phyloP scores from a whole-genome alignment of 1,140 invertebrate genomes.

The Sitobion miscanthi region DNA sequence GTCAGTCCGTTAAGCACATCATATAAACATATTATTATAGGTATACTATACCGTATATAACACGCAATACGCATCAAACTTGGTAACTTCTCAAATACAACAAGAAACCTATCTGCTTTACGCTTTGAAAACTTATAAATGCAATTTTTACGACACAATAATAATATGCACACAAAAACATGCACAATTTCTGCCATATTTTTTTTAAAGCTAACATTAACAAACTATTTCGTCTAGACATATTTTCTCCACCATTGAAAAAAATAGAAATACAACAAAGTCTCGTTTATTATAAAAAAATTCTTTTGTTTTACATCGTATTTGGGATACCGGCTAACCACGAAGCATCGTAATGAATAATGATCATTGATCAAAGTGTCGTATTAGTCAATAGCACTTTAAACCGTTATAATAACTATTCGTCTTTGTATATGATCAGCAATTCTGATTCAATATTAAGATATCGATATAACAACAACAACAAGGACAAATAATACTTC shows the following conservation, averaged over 20 bases:
- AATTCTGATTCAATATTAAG: constrained; percentile 6
- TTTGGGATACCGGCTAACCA: background rate
- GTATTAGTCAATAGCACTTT: background rate
- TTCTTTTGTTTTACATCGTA: background rate
- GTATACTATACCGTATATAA: background rate
- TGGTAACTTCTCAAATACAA: background rate
- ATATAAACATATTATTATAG: too few species aligned
- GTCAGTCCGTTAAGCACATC: background rate
- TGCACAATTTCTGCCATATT: background rate
- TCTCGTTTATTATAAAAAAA: background rate
- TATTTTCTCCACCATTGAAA: background rate
- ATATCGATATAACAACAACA: constrained; percentile 8
- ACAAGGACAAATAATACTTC: constrained; percentile 3
- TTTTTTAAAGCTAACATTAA: background rate
- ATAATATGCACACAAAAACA: background rate
- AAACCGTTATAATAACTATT: background rate
- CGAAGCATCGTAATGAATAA: background rate
- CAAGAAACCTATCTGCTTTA: background rate
- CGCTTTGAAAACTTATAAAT: background rate
- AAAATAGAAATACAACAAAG: background rate
- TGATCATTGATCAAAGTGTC: background rate
- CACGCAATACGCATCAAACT: background rate
- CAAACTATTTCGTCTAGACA: background rate
- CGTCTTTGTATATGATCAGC: constrained; percentile 16
- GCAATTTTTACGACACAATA: background rate